A percentile compares a stretch with the other conserved stretches of the same genome.
Evolutionary conservation across 2,888 invertebrate species (phyloP).

Genomic region (Polydrusus pterygomalis): DNA sequence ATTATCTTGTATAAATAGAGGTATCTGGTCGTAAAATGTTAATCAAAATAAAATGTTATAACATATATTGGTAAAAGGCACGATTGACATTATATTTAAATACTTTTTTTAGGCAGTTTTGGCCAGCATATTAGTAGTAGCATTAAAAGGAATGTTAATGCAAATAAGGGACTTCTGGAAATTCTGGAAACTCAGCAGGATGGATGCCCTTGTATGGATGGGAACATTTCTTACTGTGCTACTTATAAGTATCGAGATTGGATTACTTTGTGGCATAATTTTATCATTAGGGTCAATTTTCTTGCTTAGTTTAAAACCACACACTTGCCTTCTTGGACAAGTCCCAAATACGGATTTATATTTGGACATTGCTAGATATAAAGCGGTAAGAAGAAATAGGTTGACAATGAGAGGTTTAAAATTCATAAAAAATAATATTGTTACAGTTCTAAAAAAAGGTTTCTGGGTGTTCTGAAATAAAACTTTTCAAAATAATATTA

Average conservation of each 20-base stretch:
- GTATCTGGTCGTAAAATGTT: no score
- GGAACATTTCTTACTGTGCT: slow-evolving; percentile 82
- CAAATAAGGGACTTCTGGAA: slow-evolving; percentile 80
- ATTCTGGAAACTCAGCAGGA: slow-evolving; percentile 80
- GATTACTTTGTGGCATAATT: slow-evolving; percentile 79
- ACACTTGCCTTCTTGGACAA: slow-evolving; percentile 77
- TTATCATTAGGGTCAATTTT: slow-evolving; percentile 81
- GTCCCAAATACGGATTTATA: slow-evolving; percentile 80
- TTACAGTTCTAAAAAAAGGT: no score
- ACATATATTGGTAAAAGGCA: no score
- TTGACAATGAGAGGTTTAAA: neutral
- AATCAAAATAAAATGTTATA: no score
- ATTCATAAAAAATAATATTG: no score
- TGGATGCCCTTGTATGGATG: slow-evolving; percentile 86
- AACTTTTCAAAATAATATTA: no score
- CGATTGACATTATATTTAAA: no score
- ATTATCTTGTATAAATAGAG: no score
- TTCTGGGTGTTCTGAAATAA: no score
- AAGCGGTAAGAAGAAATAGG: slow-evolving; percentile 71
- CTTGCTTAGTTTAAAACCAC: slow-evolving; percentile 78
- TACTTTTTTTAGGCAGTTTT: slow-evolving; percentile 74
- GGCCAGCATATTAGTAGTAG: slow-evolving; percentile 82
- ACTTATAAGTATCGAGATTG: slow-evolving; percentile 85
- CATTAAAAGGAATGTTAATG: slow-evolving; percentile 85
- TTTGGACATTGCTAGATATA: slow-evolving; percentile 78